Base-by-base conservation (phyloP, 2,888 invertebrate genomes). In the Trissonchulus sp. region DNA sequence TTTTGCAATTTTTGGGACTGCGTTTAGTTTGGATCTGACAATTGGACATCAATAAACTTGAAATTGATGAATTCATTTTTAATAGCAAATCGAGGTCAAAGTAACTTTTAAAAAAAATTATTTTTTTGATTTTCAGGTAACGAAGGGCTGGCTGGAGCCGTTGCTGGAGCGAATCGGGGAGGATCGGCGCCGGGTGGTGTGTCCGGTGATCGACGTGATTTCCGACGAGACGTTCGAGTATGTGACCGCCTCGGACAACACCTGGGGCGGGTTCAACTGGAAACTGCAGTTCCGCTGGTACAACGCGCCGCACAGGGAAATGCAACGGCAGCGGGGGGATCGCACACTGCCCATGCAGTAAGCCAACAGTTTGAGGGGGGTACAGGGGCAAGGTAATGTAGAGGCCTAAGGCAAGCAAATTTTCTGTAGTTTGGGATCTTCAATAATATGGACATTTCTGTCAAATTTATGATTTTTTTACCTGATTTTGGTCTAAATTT, bases 261-360 rank as follows among this genome's bases (percentile, higher is more conserved):
- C 98, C 0, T 99, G 98, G 97, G 98, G 98, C 78, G 98, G 98
- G 34, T 99, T 99, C 87, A 99, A 98, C 87, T 98, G 98, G 98
- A 97, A 97, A 87, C 89, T 99, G 74, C 98, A 98, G 87, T 99
- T 99, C 87, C 90, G 98, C 88, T 84, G 84, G 84, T 99, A 99
- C 87, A 90, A 96, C 76, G 98, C 99, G 34, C 97, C 99, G 0
- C 93, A 95, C 84, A 89, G 98, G 79, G 99, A 99, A 88, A 92
- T 97, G 92, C 90, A 93, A 76, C 89, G 99, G 72, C 88, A 98
- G 79, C 92, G 92, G 76, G 92, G 93, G 28, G 98, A 99, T 85
- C 89, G 96, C 78, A 95, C 95, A 0, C 90, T 93, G 18, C 95
- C 98, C 0, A 88, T 97, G 38, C 90, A 93, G 79, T 87, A 79